Evolutionary conservation across 1,140 invertebrate species (phyloP), one percentile per base, ranked within the genome.

Genomic region (Pseudobourletiella spinata): DNA sequence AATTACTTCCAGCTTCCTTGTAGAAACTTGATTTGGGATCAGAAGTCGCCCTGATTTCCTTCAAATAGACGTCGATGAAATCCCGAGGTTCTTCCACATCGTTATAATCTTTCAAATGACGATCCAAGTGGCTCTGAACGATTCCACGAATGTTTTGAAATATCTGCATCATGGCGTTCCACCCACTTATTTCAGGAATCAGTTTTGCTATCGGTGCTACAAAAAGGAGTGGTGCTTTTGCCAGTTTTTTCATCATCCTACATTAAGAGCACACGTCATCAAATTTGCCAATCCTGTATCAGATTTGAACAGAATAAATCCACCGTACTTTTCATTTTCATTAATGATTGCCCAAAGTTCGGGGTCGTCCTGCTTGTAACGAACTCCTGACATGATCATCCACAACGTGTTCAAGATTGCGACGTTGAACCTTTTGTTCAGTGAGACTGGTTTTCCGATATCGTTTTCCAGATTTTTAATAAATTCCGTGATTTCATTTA

Each of bases 61-160:
- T n/a, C n/a, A n/a, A n/a, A n/a, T n/a, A n/a, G n/a, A n/a, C n/a
- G n/a, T n/a, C n/a, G n/a, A n/a, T n/a, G n/a, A n/a, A n/a, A n/a
- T 80, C 77, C 29, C 74, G 67, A 16, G 71, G 68, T 44, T 70
- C 2, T 66, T 39, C 25, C 80, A 71, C 48, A 72, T 69, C 3
- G 73, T 64, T 73, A 77, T 32, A 15, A 52, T 55, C 4, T 39
- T 30, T 14, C n/a, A n/a, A n/a, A n/a, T n/a, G n/a, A n/a, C n/a
- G n/a, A n/a, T n/a, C n/a, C n/a, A n/a, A n/a, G n/a, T n/a, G n/a
- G n/a, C n/a, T n/a, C n/a, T n/a, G n/a, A n/a, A n/a, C n/a, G n/a
- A n/a, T n/a, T n/a, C 57, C 42, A 28, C 69, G 32, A 14, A 32
- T 18, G 18, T 59, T 11, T 20, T 60, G 2, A 1, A 1, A 6